These are phyloP conservation scores for Rotaria socialis DNA, from an alignment of 2,888 invertebrate genomes.

Conservation along the genomic window DNA sequence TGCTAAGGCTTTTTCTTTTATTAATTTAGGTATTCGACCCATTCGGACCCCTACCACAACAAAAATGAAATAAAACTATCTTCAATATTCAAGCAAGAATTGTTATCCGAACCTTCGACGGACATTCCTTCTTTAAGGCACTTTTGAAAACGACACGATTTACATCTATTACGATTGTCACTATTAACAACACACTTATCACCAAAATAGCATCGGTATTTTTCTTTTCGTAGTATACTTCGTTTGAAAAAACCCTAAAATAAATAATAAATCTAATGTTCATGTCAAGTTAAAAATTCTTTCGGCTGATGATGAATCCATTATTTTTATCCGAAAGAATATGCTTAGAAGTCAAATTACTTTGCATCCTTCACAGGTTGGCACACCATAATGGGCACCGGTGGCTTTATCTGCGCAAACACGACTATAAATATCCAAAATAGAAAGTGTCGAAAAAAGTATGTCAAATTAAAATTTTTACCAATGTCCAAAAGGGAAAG, in stretches of 20 bases:
- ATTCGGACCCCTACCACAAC: slow-evolving; percentile 57
- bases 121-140: slow-evolving; percentile 57
- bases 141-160: slow-evolving; percentile 54
- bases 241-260: slow-evolving; percentile 57
- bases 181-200: slow-evolving; percentile 54
- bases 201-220: slow-evolving; percentile 56
- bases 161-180: slow-evolving; percentile 56
- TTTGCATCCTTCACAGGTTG: slow-evolving; percentile 35
- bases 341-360: not conserved
- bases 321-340: no score
- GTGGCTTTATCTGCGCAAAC: not conserved
- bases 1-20: slow-evolving; percentile 54
- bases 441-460: not conserved
- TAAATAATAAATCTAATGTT: not conserved
- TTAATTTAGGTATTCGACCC: slow-evolving; percentile 57
- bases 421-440: not conserved
- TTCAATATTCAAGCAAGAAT: no score
- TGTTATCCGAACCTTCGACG: slow-evolving; percentile 51
- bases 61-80: not conserved
- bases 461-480: not conserved
- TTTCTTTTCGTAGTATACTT: slow-evolving; percentile 53
- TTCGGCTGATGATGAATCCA: no score
- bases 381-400: slow-evolving; percentile 25
- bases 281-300: no score
- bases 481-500: slow-evolving; percentile 20